Evolutionary conservation across 1,140 invertebrate species (phyloP).

Genomic region (Drosophila bifasciata): DNA sequence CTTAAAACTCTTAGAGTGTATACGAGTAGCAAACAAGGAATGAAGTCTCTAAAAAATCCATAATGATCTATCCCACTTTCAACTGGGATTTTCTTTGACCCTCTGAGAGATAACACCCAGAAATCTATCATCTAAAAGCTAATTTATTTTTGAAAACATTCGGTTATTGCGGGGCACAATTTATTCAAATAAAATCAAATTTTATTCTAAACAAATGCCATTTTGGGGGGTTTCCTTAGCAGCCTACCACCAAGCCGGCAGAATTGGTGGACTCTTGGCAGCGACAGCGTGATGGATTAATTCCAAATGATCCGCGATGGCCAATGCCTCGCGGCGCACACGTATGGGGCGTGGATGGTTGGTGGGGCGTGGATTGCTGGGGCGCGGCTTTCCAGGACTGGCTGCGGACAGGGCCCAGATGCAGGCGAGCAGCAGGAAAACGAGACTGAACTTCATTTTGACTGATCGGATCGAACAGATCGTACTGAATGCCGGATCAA

Average conservation of each 20-base stretch:
- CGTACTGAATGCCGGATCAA: conserved; percentile 18
- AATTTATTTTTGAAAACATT: too few relatives aligned
- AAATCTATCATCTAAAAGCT: too few relatives aligned
- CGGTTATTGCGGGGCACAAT: too few relatives aligned
- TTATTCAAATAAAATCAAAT: background rate
- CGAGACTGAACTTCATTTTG: conserved; percentile 41
- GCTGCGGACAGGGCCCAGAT: conserved; percentile 34
- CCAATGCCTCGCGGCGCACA: conserved; percentile 38
- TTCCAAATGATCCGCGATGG: conserved; percentile 31
- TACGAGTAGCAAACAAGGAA: too few relatives aligned
- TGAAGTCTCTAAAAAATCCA: too few relatives aligned
- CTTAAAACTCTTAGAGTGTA: too few relatives aligned
- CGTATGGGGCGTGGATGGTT: conserved; percentile 51
- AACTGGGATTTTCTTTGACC: too few relatives aligned
- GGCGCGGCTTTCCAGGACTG: conserved; percentile 32
- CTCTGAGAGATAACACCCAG: too few relatives aligned
- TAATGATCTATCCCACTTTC: too few relatives aligned
- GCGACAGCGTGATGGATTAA: conserved; percentile 4
- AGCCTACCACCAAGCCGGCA: background rate
- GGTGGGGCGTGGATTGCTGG: conserved; percentile 42
- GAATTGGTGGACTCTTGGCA: conserved; percentile 7
- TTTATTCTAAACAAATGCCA: background rate
- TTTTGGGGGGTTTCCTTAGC: background rate
- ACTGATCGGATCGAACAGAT: conserved; percentile 4
- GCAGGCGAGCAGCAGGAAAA: conserved; percentile 38